Conservation (phyloP, 2,888 invertebrate genomes). For the Chironomus tentans region DNA sequence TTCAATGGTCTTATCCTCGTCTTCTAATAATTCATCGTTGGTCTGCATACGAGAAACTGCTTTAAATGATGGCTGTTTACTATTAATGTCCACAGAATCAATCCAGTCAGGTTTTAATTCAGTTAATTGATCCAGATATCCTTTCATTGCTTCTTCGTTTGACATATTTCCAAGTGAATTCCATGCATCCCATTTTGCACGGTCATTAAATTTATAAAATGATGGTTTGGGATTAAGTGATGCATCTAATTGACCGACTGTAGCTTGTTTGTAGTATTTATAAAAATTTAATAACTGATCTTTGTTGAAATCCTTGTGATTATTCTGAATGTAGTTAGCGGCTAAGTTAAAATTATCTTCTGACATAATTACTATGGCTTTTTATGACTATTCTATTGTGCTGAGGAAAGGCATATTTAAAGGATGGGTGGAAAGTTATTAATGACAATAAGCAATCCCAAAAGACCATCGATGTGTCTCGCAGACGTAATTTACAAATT, state of each 20-base stretch:
- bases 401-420: too few species aligned
- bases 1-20: conserved; percentile 53
- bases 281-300: conserved; percentile 63
- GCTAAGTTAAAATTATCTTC: conserved; percentile 57
- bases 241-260: conserved; percentile 63
- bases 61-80: conserved; percentile 34
- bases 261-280: conserved; percentile 74
- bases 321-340: conserved; percentile 53
- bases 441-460: too few species aligned
- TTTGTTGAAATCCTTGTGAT: conserved; percentile 50
- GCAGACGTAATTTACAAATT: too few species aligned
- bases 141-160: conserved; percentile 56
- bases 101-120: conserved; percentile 53
- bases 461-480: too few species aligned
- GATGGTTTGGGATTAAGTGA: conserved; percentile 50
- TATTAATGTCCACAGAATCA: conserved; percentile 31
- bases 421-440: too few species aligned
- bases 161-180: conserved; percentile 59
- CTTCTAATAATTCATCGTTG: conserved; percentile 42
- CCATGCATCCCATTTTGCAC: conserved; percentile 91
- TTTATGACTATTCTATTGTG: conserved; percentile 32
- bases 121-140: conserved; percentile 59
- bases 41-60: conserved; percentile 35
- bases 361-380: conserved; percentile 5
- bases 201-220: conserved; percentile 54